Evolutionary conservation across 2,888 invertebrate genomes (phyloP), one percentile per base, ranked within the genome.

Genomic region (Oscheius onirici): DNA sequence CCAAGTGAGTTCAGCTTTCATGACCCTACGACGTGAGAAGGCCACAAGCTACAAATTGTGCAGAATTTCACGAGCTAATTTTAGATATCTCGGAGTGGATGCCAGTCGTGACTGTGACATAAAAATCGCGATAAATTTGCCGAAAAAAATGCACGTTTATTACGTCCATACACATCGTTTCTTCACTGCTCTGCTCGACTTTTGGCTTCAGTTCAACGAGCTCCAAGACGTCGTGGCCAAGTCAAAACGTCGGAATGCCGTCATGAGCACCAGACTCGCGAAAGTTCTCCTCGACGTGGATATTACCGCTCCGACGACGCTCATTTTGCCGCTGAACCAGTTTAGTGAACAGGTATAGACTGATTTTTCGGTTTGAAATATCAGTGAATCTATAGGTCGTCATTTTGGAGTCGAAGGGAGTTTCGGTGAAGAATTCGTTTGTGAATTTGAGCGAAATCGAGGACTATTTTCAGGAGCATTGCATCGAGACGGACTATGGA

Each of bases 141-240:
- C 78, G 8, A 92, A 75, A 20, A 68, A 60, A 15, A 75, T 80
- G 63, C 69, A 72, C 65, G 54, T 82, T 8, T 78, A 94, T 0
- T 94, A 96, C 0, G 93, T 96, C 1, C 85, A 85, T 67, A 85
- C 85, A 0, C 85, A 85, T 69, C 75, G 95, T 67, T 97, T 97
- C 90, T 92, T 95, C 63, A 92, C 92, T 22, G 95, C 95, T 88
- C 90, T 95, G 69, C 92, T 94, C 83, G 92, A 93, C 3, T 96
- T 95, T 89, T 92, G 94, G 77, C 88, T 89, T 77, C 88, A 90
- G 69, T 94, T 97, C 88, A 91, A 93, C 3, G 92, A 94, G 78
- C 89, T 95, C 61, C 93, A 94, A 86, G 92, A 92, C 72, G 92
- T 94, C 72, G 92, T 93, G 22, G 69, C 73, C 11, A 81, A 78